Conservation (phyloP, 2,113 vertebrate genomes). For the Xerus inauris region DNA sequence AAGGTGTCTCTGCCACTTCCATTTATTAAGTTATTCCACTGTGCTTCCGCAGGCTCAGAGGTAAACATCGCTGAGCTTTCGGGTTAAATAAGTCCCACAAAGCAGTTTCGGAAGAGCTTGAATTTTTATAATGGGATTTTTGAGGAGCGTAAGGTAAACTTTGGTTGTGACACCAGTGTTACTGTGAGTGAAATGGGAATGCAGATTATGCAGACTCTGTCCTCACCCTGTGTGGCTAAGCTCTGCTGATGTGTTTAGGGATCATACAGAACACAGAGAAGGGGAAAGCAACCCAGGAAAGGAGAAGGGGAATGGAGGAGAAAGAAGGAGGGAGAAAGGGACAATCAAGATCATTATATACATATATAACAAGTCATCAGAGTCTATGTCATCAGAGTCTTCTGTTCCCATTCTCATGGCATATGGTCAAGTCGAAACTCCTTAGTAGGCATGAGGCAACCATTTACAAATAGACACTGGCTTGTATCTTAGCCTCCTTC, state of each 20-base stretch:
- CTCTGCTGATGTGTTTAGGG: not conserved
- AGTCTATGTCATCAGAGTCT: not conserved
- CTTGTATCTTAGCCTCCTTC: not conserved
- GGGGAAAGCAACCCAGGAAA: not conserved
- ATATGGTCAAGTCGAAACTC: accelerated
- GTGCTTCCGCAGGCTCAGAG: not conserved
- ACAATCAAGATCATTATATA: too few relatives aligned
- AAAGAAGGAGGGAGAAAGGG: not conserved
- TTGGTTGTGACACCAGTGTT: not conserved
- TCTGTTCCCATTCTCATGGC: not conserved
- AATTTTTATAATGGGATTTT: not conserved
- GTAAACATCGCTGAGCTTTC: not conserved
- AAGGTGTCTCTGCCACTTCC: not conserved
- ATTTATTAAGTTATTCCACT: conserved; percentile 9
- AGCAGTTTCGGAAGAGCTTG: conserved; percentile 34
- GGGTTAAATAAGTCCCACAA: conserved; percentile 1
- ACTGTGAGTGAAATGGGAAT: not conserved
- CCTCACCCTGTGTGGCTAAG: not conserved
- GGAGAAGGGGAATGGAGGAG: not conserved
- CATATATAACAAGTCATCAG: too few relatives aligned
- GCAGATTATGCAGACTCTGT: accelerated
- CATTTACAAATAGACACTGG: not conserved
- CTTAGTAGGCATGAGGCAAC: not conserved
- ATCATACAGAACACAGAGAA: not conserved
- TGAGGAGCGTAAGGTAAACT: not conserved